Evolutionary conservation across 2,797 vertebrate species (phyloP), one percentile per base, ranked within the genome.

Genomic region (Crocodylus rhombifer): DNA sequence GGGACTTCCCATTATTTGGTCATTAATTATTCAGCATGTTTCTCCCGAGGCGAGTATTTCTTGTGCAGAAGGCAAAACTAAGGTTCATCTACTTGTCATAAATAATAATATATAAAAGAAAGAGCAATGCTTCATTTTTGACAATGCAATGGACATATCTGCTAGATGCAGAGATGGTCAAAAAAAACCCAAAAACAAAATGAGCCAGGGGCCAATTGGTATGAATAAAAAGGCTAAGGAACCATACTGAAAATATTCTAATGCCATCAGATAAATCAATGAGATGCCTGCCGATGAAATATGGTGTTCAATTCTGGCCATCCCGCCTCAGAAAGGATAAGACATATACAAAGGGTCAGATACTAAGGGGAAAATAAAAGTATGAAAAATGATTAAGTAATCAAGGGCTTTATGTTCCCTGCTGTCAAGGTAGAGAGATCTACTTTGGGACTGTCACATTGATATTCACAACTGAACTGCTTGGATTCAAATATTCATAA

Each of bases 101-200:
- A 89, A 84, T 93, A 86, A 89, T 80, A 89, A 95, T 95, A 93
- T 96, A 94, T 96, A 96, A 95, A 93, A 80, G 90, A 94, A 92
- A 95, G 85, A 77, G 71, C 83, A 56, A 95, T 95, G 42, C 93
- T 94, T 96, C 93, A 90, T 93, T 86, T 83, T 36, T 92, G 87
- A 83, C 88, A 26, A 82, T 67, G 58, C 17, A 73, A 77, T 91
- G 62, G 79, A 76, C 83, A 90, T 85, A 84, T 82, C 71, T 84
- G 84, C 84, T 86, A 87, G 90, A 74, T 36, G 63, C 83, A 89
- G 14, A 28, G 63, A 89, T 51, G 28, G 56, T 21, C 20, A 21
- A 11, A 15, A 14, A 3, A 0, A 2, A 1, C 1, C 0, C 26
- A n/a, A 55, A 17, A 69, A 15, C 58, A 58, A 25, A 30, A 62